Evolutionary conservation across 2,113 vertebrate species (phyloP).

Genomic region (Corythaeola cristata): DNA sequence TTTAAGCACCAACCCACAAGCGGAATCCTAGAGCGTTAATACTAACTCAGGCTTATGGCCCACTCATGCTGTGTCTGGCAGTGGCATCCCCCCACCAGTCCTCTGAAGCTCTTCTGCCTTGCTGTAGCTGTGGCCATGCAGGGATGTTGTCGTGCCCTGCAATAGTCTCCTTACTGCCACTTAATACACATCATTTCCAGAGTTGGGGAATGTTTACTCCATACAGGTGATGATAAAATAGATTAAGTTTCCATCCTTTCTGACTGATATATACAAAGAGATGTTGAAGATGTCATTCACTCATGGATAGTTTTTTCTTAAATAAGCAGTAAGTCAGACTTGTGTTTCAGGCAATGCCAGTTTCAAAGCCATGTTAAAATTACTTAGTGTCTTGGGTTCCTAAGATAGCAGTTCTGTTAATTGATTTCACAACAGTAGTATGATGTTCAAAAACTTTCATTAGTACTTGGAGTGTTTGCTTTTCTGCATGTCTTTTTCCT

Average conservation of each 20-base stretch:
- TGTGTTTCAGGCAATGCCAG: not conserved
- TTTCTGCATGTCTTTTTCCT: not conserved
- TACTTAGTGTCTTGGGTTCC: not conserved
- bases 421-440: not conserved
- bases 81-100: not conserved
- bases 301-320: not conserved
- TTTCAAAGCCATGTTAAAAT: not conserved
- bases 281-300: not conserved
- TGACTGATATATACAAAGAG: not conserved
- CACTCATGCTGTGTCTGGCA: not conserved
- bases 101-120: not conserved
- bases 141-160: not conserved
- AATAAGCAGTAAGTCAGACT: not conserved
- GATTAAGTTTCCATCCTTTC: not conserved
- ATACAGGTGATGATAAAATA: not conserved
- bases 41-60: not conserved
- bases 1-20: not conserved
- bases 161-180: not conserved
- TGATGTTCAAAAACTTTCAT: not conserved
- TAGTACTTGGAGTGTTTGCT: not conserved
- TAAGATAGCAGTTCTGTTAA: not conserved
- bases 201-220: not conserved
- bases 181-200: not conserved
- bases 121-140: not conserved
- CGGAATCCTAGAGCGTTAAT: not conserved